Conservation (phyloP, 1,140 invertebrate species). For the Solenopsis invicta region DNA sequence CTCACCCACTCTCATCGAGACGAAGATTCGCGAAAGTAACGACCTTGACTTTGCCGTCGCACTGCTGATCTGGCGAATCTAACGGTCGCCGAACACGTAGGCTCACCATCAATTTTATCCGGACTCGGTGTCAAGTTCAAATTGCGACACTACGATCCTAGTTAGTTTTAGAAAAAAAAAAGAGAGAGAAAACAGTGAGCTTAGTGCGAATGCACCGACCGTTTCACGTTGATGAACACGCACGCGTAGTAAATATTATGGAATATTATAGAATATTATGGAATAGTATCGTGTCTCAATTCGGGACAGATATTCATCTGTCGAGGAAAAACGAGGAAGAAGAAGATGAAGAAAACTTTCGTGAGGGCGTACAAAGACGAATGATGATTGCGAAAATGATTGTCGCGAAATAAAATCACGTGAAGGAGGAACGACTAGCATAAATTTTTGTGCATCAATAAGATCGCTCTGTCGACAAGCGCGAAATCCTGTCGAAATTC, state of each 20-base stretch:
- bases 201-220: neutral
- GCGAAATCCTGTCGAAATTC: neutral
- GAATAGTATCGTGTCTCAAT: neutral
- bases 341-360: neutral
- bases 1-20: neutral
- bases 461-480: neutral
- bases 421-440: neutral
- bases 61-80: slow-evolving; percentile 17
- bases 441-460: slow-evolving; percentile 9
- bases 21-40: slow-evolving; percentile 59
- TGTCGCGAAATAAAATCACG: neutral
- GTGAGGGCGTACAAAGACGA: neutral
- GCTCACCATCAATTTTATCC: neutral
- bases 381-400: neutral
- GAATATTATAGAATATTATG: neutral
- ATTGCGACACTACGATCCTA: neutral
- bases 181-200: neutral
- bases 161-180: neutral
- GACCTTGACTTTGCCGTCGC: slow-evolving; percentile 57
- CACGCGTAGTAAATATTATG: neutral
- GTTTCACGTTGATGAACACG: neutral
- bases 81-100: slow-evolving; percentile 30
- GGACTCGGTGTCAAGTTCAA: neutral
- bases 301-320: neutral
- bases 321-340: neutral